Base-by-base conservation (phyloP, 2,113 vertebrate genomes). In the Perognathus longimembris region DNA sequence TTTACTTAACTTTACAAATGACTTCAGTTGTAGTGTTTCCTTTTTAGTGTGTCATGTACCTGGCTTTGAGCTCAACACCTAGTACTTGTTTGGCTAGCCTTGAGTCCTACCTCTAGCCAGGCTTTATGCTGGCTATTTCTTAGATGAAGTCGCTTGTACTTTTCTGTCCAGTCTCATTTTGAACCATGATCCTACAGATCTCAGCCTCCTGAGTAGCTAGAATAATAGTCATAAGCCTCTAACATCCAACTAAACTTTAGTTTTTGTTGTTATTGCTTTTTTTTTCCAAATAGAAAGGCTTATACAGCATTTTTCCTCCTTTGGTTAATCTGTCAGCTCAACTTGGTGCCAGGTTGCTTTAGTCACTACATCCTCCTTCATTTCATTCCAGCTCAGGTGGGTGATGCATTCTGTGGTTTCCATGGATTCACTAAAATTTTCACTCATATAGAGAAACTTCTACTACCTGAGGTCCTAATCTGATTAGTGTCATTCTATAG, bases 251-350 rank as follows among this genome's bases (percentile, higher is more conserved):
- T 54, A 54, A 54, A 54, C 50, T 54, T 54, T 18, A 54, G 45
- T 45, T 45, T 45, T 8, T 12, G n/a, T 45, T 45, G 45, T 45
- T 45, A n/a, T n/a, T 45, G 10, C 12, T 70, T 36, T 70, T 36
- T 54, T 81, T 91, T 90, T n/a, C 12, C 75, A 45, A 81, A n/a
- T 32, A 89, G n/a, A 90, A 79, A 63, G 64, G 71, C 6, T 79
- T 20, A 94, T 50, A 50, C 0, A 61, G 36, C 7, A 45, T 89
- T 54, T 85, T 93, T 69, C 83, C 73, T 83, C 76, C 17, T 82
- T n/a, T 63, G 17, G 57, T 90, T 71, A 85, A 38, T 85, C 20
- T 88, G 30, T 54, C 74, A 90, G 32, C 26, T 89, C 14, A 79
- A 36, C 22, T 61, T 85, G 57, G 69, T 45, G 30, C 21, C 69